phyloP scores from a whole-genome alignment of 2,113 vertebrate species.

The Plecturocebus donacophilus region DNA sequence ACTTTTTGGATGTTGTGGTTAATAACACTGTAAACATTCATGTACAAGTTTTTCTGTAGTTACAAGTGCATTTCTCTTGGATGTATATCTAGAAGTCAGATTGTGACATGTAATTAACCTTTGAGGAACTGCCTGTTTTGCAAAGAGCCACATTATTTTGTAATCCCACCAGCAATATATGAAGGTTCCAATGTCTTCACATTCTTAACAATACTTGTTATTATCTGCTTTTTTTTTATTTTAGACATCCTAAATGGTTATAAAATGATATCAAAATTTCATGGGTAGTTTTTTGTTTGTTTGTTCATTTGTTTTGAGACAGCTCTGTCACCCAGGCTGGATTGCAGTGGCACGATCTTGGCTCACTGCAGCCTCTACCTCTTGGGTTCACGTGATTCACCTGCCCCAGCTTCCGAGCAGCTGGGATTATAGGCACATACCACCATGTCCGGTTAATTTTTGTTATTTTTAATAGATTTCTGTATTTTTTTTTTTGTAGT shows the following conservation, averaged over 20 bases:
- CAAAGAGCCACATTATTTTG: neutral
- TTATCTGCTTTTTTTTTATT: neutral
- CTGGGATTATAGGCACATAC: no score
- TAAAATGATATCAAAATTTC: neutral
- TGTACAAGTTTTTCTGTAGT: neutral
- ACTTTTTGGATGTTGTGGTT: neutral
- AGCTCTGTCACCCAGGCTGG: no score
- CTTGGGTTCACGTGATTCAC: no score
- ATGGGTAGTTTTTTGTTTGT: no score
- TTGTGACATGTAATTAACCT: neutral
- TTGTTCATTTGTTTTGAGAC: no score
- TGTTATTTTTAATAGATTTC: no score
- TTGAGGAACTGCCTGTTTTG: constrained; percentile 28
- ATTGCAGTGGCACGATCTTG: no score
- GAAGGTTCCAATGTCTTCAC: neutral
- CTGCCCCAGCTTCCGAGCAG: no score
- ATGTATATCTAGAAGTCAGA: neutral
- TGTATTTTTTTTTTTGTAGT: no score
- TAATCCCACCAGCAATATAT: neutral
- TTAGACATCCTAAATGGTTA: neutral
- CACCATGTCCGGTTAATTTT: no score
- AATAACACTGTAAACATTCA: neutral
- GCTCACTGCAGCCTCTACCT: no score
- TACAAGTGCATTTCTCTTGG: neutral
- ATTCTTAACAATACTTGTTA: neutral